Evolutionary conservation across 2,888 invertebrate species (phyloP).

Genomic region (Heliconius hortense): DNA sequence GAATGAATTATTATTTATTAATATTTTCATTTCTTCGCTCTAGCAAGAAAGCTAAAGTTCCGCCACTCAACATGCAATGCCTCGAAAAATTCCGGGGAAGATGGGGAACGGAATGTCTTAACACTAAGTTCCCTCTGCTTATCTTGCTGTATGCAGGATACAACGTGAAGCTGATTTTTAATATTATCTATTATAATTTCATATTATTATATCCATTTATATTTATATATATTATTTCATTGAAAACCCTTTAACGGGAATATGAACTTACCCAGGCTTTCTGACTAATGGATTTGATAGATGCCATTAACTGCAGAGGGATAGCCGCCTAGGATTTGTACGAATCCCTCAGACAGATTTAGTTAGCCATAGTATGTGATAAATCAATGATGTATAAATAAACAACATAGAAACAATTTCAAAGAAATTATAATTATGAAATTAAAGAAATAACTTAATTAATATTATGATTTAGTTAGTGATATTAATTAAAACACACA

Average conservation of each 20-base stretch:
- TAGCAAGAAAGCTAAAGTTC: too few relatives aligned
- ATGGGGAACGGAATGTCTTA: too few relatives aligned
- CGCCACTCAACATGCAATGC: too few relatives aligned
- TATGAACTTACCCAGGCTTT: slow-evolving; percentile 10
- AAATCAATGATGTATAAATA: slow-evolving; percentile 9
- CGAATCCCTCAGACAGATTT: slow-evolving; percentile 43
- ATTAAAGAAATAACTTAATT: too few relatives aligned
- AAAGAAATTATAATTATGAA: background rate
- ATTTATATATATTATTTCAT: slow-evolving; percentile 3
- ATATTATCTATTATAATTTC: too few relatives aligned
- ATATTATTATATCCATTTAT: too few relatives aligned
- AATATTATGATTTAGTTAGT: background rate
- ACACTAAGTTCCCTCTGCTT: too few relatives aligned
- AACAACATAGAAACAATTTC: background rate
- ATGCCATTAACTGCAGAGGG: slow-evolving; percentile 15
- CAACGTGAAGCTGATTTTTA: too few relatives aligned
- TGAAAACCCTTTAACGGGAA: slow-evolving; percentile 2
- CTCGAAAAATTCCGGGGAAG: too few relatives aligned
- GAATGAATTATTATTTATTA: too few relatives aligned
- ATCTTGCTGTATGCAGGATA: too few relatives aligned
- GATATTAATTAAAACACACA: background rate
- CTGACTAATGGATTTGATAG: slow-evolving; percentile 22
- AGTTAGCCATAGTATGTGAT: slow-evolving; percentile 5
- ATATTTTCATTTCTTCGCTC: too few relatives aligned
- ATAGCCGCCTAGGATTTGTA: slow-evolving; percentile 13